These are phyloP conservation scores for Malurus elegans DNA, from an alignment of 2,113 vertebrate genomes.

Conservation along the genomic window DNA sequence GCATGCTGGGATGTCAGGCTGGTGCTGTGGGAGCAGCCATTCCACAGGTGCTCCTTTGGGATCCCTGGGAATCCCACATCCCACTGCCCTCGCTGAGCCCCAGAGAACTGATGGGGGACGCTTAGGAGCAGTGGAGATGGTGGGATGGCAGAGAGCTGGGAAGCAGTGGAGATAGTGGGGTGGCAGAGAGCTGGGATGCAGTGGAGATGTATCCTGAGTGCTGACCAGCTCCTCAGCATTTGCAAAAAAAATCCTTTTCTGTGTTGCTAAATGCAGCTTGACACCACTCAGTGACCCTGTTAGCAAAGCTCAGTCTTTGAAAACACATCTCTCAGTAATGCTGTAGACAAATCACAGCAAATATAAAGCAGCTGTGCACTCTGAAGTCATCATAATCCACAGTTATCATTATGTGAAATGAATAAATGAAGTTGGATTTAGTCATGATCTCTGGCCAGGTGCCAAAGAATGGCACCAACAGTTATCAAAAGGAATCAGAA, in stretches of 20 bases:
- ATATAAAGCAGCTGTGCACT: neutral
- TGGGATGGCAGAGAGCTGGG: neutral
- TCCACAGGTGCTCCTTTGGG: neutral
- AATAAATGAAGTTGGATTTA: neutral
- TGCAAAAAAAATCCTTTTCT: neutral
- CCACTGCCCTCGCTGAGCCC: rapidly evolving
- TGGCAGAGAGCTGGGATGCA: neutral
- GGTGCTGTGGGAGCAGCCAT: rapidly evolving
- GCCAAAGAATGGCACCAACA: neutral
- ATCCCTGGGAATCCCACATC: neutral
- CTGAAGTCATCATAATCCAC: neutral
- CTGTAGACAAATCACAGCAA: neutral
- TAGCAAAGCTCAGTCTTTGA: neutral
- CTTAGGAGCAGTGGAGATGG: no score
- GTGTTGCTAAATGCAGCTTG: neutral
- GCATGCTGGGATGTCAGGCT: neutral
- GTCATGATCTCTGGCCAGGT: neutral
- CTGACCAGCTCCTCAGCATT: neutral
- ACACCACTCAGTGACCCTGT: neutral
- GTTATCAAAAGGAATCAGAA: neutral
- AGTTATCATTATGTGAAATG: neutral
- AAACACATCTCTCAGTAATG: neutral
- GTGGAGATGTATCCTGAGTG: no score
- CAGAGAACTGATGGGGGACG: rapidly evolving
- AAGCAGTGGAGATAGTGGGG: neutral